These are phyloP conservation scores for Chromobotia macracanthus DNA, from an alignment of 2,797 vertebrate species.

Conservation along the genomic window DNA sequence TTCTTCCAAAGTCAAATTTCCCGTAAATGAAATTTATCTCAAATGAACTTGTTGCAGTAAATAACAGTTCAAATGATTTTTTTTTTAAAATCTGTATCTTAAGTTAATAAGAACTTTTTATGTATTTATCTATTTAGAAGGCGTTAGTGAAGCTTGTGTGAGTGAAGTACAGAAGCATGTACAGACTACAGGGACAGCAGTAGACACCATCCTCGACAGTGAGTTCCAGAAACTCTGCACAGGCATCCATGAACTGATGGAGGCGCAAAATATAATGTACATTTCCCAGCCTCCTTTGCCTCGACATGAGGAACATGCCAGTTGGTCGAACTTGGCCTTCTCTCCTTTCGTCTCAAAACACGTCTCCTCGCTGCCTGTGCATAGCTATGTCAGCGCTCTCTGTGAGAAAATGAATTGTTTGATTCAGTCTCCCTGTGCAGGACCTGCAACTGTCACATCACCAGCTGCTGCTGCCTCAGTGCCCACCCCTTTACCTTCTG, in stretches of 20 bases:
- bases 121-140: conserved; percentile 9
- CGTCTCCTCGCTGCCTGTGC: conserved; percentile 78
- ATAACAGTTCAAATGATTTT: too few relatives aligned
- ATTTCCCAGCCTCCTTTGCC: conserved; percentile 74
- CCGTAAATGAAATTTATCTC: too few relatives aligned
- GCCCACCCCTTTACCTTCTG: conserved; percentile 4
- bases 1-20: too few relatives aligned
- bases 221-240: conserved; percentile 86
- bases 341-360: conserved; percentile 84
- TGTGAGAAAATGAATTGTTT: conserved; percentile 85
- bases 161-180: conserved; percentile 62
- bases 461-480: neutral
- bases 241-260: conserved; percentile 87
- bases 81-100: neutral
- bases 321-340: conserved; percentile 75
- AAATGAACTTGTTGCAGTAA: too few relatives aligned
- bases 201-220: conserved; percentile 88
- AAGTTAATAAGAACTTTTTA: neutral
- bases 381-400: conserved; percentile 85
- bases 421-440: conserved; percentile 70
- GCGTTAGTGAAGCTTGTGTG: conserved; percentile 27
- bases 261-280: conserved; percentile 84
- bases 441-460: conserved; percentile 37
- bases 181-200: conserved; percentile 65
- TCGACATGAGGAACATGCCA: conserved; percentile 71